These are phyloP conservation scores for Macropodus opercularis DNA, from an alignment of 2,797 vertebrate species.

Conservation along the genomic window DNA sequence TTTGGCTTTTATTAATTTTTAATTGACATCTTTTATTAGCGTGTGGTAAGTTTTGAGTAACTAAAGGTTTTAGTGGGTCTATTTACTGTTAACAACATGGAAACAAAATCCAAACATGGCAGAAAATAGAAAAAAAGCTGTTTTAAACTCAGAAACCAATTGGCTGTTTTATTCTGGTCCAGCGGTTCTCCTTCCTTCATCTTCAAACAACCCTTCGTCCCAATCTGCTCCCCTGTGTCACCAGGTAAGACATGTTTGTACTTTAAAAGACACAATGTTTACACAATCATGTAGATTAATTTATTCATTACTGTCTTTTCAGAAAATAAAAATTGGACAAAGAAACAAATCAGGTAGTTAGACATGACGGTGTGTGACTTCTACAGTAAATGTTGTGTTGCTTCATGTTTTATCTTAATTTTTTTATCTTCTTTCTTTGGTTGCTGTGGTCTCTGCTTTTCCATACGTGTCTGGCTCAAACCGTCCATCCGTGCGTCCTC, in stretches of 20 bases:
- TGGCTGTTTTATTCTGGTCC: constrained; percentile 41
- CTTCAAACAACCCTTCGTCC: constrained; percentile 88
- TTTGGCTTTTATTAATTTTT: too few species aligned
- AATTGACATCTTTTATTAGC: too few species aligned
- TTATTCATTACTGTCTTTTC: constrained; percentile 43
- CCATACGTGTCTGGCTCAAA: constrained; percentile 25
- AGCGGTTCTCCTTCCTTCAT: constrained; percentile 85
- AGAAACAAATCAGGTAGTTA: constrained; percentile 88
- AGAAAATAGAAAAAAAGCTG: too few species aligned
- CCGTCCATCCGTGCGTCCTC: constrained; percentile 45
- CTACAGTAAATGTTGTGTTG: constrained; percentile 49
- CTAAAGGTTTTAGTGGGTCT: too few species aligned
- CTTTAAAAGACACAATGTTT: neutral
- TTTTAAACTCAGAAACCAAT: neutral
- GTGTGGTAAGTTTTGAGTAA: too few species aligned
- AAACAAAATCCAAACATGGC: too few species aligned
- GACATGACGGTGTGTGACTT: constrained; percentile 9
- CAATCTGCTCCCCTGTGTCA: constrained; percentile 80
- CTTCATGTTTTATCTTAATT: constrained; percentile 61
- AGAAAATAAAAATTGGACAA: constrained; percentile 89
- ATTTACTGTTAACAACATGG: too few species aligned
- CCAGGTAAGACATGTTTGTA: constrained; percentile 64
- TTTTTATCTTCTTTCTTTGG: constrained; percentile 62
- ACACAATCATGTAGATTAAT: neutral
- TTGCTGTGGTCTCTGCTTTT: constrained; percentile 75